Evolutionary conservation across 2,797 vertebrate species (phyloP).

Genomic region (Prionace glauca): DNA sequence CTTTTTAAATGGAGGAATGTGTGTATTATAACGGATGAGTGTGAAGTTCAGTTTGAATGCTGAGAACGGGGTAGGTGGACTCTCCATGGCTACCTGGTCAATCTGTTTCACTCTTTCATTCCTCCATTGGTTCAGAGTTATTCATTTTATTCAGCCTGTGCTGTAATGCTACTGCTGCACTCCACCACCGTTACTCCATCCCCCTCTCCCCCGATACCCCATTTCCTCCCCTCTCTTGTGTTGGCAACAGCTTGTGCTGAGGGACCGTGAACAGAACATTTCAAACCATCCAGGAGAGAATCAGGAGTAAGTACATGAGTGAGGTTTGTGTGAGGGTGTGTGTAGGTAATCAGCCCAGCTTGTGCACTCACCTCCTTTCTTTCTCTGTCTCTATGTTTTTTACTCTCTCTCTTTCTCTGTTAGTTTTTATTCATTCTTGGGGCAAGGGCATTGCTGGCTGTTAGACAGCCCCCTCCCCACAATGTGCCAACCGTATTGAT

Average conservation of each 20-base stretch:
- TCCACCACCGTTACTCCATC: not conserved
- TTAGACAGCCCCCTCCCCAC: too few relatives aligned
- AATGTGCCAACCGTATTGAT: too few relatives aligned
- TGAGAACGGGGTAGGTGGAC: not conserved
- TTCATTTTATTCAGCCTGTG: not conserved
- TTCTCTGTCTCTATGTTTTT: too few relatives aligned
- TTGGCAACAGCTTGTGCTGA: constrained; percentile 37
- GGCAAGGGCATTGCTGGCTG: too few relatives aligned
- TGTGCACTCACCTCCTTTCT: not conserved
- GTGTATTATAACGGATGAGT: not conserved
- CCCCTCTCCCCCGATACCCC: too few relatives aligned
- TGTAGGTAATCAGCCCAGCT: not conserved
- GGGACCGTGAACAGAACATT: constrained; percentile 38
- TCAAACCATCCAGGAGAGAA: constrained; percentile 41
- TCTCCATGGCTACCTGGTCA: not conserved
- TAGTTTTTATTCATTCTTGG: too few relatives aligned
- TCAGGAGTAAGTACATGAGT: constrained; percentile 41
- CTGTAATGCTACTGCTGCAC: too few relatives aligned
- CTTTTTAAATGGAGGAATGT: not conserved
- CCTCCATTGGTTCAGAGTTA: not conserved
- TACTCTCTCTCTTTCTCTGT: not conserved
- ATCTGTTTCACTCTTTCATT: not conserved
- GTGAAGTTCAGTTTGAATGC: not conserved
- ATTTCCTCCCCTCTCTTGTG: not conserved
- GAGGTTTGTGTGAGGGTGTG: not conserved